Conservation (phyloP, 2,113 vertebrate species). For the Probosciger aterrimus region DNA sequence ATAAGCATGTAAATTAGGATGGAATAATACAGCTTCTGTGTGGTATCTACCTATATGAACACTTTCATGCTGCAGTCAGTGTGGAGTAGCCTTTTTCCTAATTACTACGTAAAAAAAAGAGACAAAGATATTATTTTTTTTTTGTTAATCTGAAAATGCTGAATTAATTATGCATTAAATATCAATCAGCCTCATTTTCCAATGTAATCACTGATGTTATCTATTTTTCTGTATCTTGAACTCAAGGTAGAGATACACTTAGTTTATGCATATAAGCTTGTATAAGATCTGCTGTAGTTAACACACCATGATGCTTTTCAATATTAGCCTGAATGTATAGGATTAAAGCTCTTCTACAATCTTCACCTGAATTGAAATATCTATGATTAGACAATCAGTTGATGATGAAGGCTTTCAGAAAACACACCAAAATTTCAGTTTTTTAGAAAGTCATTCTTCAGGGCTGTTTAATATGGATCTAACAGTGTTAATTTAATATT, state of each 20-base stretch:
- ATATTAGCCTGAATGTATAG: background rate
- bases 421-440: background rate
- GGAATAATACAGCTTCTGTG: background rate
- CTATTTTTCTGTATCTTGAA: background rate
- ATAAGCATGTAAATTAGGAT: background rate
- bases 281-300: background rate
- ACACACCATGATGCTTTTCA: accelerated
- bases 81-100: background rate
- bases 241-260: background rate
- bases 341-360: background rate
- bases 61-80: background rate
- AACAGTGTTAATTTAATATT: background rate
- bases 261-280: background rate
- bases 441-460: background rate
- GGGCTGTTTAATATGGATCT: background rate
- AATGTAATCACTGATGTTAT: background rate
- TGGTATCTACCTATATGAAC: background rate
- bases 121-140: background rate
- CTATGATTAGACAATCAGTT: background rate
- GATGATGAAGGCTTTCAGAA: background rate
- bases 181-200: background rate
- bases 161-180: background rate
- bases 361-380: background rate
- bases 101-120: background rate
- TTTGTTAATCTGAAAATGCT: background rate